Evolutionary conservation across 1,140 invertebrate species (phyloP), one percentile per base, ranked within the genome.

Genomic region (Camponotus vicinus): DNA sequence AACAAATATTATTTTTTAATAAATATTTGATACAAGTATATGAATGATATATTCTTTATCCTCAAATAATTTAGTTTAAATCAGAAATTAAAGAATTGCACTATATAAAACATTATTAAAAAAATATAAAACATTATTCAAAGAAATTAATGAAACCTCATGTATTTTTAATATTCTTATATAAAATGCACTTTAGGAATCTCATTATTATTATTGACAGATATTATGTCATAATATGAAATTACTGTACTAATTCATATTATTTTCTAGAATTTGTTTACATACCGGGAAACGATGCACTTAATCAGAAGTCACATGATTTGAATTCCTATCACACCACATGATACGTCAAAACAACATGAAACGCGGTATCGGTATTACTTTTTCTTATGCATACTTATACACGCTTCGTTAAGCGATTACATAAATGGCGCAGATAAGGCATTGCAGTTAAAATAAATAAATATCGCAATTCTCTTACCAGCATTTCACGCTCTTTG

Each of bases 381-480:
- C 71, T 34, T 71, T 37, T 61, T 27, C 57, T 9, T 11, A 42
- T 27, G 32, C 21, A 11, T 32, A 21, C 8, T 59, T 27, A 70
- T 27, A n/a, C 8, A 34, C n/a, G 13, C 49, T 52, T 52, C 15
- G 2, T 32, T 57, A 73, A n/a, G 42, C 13, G 49, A 59, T 11
- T 34, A 42, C n/a, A 11, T 67, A 21, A 59, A 21, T 6, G 8
- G 18, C 13, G 11, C 34, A 52, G 49, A 69, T 49, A 71, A 71
- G 42, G 9, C 59, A 45, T 21, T 9, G 18, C 37, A 9, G 2
- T 34, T 21, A 27, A 27, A 32, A 32, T 7, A 32, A 55, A 27
- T 34, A 9, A 57, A 70, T 3, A 32, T 70, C 13, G 11, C 13
- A 32, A 32, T 71, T 71, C 67, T 82, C 67, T 82, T 45, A 73